phyloP scores from a whole-genome alignment of 2,888 invertebrate genomes.

The Synergus gifuensis region DNA sequence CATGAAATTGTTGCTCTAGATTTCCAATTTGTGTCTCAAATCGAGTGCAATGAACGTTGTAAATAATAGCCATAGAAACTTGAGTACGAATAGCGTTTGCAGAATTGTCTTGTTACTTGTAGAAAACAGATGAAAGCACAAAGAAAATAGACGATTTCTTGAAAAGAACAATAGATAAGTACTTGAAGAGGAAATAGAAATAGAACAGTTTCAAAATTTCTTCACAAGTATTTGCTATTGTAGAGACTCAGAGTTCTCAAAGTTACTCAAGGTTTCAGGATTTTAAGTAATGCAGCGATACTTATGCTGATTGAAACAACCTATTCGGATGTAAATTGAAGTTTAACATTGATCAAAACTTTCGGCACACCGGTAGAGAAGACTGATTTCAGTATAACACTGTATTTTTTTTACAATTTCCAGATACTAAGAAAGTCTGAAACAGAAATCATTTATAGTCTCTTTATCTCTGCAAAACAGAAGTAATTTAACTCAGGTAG shows the following conservation, averaged over 20 bases:
- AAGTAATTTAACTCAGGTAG: not conserved
- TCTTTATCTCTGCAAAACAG: not conserved
- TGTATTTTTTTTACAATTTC: not conserved
- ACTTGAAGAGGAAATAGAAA: not conserved
- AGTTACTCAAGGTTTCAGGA: not conserved
- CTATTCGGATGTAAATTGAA: not conserved
- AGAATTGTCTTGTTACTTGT: not conserved
- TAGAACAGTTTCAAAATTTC: not conserved
- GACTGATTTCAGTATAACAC: no score
- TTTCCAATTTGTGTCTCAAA: not conserved
- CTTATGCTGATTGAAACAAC: not conserved
- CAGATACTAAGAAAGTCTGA: no score
- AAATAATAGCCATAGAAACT: not conserved
- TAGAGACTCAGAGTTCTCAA: not conserved
- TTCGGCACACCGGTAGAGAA: not conserved
- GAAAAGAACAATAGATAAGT: constrained; percentile 10
- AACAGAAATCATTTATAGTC: not conserved
- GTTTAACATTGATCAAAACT: not conserved
- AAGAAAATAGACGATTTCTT: constrained; percentile 10
- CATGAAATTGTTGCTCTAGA: not conserved
- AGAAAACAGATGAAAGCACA: not conserved
- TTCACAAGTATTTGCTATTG: not conserved
- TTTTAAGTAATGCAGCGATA: not conserved
- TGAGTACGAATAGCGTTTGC: not conserved
- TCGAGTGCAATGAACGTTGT: not conserved